phyloP scores from a whole-genome alignment of 92 coral and sea anemone species.

The Zoanthus gigantus region DNA sequence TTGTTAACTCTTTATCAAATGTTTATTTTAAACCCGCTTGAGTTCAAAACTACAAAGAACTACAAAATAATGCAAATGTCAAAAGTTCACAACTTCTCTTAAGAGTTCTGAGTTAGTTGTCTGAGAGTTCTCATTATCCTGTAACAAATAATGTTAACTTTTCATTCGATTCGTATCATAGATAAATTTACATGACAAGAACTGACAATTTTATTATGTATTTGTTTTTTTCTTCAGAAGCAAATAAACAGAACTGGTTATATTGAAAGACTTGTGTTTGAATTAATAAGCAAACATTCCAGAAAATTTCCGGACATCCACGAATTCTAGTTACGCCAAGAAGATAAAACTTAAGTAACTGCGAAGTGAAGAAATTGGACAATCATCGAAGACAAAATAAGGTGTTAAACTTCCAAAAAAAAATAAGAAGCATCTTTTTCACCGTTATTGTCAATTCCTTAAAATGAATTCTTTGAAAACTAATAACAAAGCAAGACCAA shows the following conservation, averaged over 20 bases:
- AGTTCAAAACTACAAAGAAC: too few relatives aligned
- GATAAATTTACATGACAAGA: too few relatives aligned
- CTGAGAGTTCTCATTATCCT: too few relatives aligned
- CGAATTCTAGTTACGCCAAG: neutral
- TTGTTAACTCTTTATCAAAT: too few relatives aligned
- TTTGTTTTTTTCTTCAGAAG: neutral
- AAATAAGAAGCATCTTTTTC: neutral
- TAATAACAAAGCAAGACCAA: conserved; percentile 8
- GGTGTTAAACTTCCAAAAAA: too few relatives aligned
- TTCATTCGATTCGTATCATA: too few relatives aligned
- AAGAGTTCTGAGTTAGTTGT: too few relatives aligned
- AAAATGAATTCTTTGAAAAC: conserved; percentile 19
- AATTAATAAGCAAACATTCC: conserved; percentile 22
- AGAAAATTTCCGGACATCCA: conserved; percentile 17
- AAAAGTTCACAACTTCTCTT: too few relatives aligned
- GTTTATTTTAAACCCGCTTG: too few relatives aligned
- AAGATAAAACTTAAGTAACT: neutral
- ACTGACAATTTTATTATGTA: neutral
- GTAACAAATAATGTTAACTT: too few relatives aligned
- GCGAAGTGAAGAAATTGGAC: neutral
- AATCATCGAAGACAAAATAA: neutral
- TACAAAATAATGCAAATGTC: too few relatives aligned
- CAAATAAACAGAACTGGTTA: neutral
- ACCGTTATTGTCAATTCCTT: neutral
- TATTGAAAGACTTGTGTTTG: conserved; percentile 4